Percentiles rank a stretch among this genome's conserved stretches.
These are phyloP conservation scores for Reinhardtius hippoglossoides DNA, from an alignment of 2,113 vertebrate species.

Conservation along the genomic window DNA sequence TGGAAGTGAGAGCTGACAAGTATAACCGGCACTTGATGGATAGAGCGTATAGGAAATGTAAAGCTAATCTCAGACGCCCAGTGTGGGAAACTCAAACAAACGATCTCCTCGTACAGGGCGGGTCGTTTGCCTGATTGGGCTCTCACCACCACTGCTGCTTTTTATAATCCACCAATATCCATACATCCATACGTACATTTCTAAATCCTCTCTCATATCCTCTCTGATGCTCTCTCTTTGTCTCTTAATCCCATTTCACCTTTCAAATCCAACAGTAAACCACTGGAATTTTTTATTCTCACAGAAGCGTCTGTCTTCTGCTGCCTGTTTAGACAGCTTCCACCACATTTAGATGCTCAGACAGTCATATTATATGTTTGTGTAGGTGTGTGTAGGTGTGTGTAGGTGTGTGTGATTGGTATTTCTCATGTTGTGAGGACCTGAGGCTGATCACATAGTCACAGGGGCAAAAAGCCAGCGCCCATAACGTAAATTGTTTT, in stretches of 20 bases:
- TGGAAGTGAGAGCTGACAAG: slow-evolving; percentile 34
- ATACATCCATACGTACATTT: not conserved
- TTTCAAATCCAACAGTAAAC: slow-evolving; percentile 9
- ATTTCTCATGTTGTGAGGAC: no score
- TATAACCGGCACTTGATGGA: slow-evolving; percentile 46
- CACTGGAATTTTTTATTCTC: slow-evolving; percentile 17
- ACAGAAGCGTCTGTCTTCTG: slow-evolving; percentile 12
- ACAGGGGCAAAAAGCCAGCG: no score
- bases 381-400: not conserved
- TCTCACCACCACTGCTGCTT: not conserved
- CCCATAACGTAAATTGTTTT: no score
- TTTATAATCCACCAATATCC: not conserved
- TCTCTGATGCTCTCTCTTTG: not conserved
- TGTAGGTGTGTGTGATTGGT: no score
- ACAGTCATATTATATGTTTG: not conserved
- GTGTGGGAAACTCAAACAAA: slow-evolving; percentile 72
- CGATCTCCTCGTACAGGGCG: not conserved
- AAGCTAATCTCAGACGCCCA: slow-evolving; percentile 35
- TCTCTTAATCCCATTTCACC: not conserved
- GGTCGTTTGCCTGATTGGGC: slow-evolving; percentile 25
- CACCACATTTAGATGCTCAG: not conserved
- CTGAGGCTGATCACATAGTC: no score
- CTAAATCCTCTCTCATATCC: not conserved
- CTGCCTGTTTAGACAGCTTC: slow-evolving; percentile 28
- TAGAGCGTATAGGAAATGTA: slow-evolving; percentile 48